Base-by-base conservation (phyloP, 2,113 vertebrate genomes). In the Shinisaurus crocodilurus region DNA sequence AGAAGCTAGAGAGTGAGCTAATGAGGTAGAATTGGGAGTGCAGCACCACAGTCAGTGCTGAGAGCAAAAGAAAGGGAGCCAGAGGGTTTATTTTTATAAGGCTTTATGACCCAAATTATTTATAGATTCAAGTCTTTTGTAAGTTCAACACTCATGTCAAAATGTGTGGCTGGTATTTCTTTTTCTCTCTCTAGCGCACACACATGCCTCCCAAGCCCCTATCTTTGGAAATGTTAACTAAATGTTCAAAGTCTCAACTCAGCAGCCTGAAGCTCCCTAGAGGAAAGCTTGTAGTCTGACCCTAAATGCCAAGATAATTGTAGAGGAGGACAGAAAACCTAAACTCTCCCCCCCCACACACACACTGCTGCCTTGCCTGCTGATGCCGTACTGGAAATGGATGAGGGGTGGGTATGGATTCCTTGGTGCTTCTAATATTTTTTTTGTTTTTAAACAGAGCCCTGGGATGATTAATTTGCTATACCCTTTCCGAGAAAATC, bases 21-120 rank as follows among this genome's bases (percentile, higher is more conserved):
- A 72, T 0, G 43, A 23, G 67, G 0, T 1, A n/a, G 25, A 86
- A 79, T 82, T 1, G 57, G 77, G 12, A 69, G 37, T 10, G 54
- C 88, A 88, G 87, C 76, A 74, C 81, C 27, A 34, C 54, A 63
- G 63, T 92, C 79, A 76, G 76, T 1, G 32, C 81, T n/a, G 1
- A 1, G 40, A 0, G 18, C 5, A 0, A 75, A 63, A 29, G 43
- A 43, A 86, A 67, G 54, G 40, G 2, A 65, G 76, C 27, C 90
- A 72, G 13, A 20, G 69, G 92, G 92, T 90, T 95, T 95, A 93
- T 94, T 95, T 95, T 90, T 90, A 93, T 94, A 89, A 85, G n/a
- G 81, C 91, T 93, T 94, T 94, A 86, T 92, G 95, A 95, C 96
- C 96, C 37, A 0, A 87, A 91, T 95, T 96, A 94, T 95, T 96